Evolutionary conservation across 2,797 vertebrate genomes (phyloP), one percentile per base, ranked within the genome.

Genomic region (Nothura maculosa): DNA sequence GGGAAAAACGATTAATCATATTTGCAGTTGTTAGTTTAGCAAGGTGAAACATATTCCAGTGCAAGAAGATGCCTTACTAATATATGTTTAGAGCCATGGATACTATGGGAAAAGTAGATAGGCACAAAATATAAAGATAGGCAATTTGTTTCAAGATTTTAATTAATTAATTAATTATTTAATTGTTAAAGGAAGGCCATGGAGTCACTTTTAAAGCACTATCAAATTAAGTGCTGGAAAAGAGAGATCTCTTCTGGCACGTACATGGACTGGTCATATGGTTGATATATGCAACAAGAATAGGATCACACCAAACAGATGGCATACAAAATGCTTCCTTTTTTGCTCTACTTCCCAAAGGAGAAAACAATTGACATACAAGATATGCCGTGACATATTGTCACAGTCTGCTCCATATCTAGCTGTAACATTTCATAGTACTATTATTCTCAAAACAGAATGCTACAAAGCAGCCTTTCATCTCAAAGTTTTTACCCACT

Each of bases 1-100:
- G 68, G 84, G 79, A 72, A 85, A 94, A 94, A 72, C 89, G 79
- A 97, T 97, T 94, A 97, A 96, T 97, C 69, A 68, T 90, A 91
- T 92, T 94, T 85, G 73, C 72, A 89, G 58, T 81, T 88, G 43
- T 69, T 96, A 76, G 66, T 80, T 96, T 96, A 96, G 79, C 91
- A 96, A 97, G 90, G 88, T 96, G 85, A 95, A 87, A 94, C 70
- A 83, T 58, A 89, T 94, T 94, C 87, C 67, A 55, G 10, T 58
- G 28, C 52, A 89, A 91, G 63, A 85, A 87, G 40, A 89, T 85
- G 63, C 70, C 40, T 94, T 45, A 22, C 62, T 43, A 36, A 68
- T 93, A 28, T 2, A 1, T 74, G 74, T 66, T 91, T 77, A 92
- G 60, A 88, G 52, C 27, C 22, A 55, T 1, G 2, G 74, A 70